Conservation (phyloP, 2,797 vertebrate species). For the Takifugu ocellatus region DNA sequence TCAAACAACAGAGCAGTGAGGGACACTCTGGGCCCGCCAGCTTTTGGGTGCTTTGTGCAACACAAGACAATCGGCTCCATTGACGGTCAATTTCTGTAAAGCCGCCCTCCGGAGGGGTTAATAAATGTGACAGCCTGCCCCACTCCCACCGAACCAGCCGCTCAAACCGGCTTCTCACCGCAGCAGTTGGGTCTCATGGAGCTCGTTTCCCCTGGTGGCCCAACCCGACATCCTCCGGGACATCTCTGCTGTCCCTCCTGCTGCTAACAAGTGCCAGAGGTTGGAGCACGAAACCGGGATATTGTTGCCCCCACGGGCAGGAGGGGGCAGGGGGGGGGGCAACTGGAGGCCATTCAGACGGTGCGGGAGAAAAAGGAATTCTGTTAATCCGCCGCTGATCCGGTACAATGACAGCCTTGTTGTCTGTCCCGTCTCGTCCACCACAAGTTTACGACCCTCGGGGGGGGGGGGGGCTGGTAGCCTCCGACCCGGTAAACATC, state of each 20-base stretch:
- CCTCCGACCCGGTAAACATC: slow-evolving; percentile 8
- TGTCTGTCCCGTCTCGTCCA: slow-evolving; percentile 76
- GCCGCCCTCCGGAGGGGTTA: no score
- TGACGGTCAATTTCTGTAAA: background rate
- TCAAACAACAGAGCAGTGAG: slow-evolving; percentile 18
- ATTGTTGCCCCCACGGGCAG: background rate
- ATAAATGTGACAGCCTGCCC: no score
- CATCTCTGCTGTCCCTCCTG: background rate
- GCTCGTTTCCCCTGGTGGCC: no score
- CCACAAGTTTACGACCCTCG: slow-evolving; percentile 62
- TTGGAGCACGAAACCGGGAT: slow-evolving; percentile 10
- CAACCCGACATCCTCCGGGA: no score
- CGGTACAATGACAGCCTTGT: slow-evolving; percentile 82
- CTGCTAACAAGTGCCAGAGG: slow-evolving; percentile 33
- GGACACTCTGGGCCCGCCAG: background rate
- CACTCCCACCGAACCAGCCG: no score
- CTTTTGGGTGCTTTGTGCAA: background rate
- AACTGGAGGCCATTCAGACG: slow-evolving; percentile 73
- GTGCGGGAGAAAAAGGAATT: slow-evolving; percentile 76
- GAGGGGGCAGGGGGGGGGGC: background rate
- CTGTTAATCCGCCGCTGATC: slow-evolving; percentile 81
- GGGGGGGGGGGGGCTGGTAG: slow-evolving; percentile 19
- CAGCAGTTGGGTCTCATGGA: no score
- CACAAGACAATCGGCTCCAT: background rate
- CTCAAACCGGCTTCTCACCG: no score